Evolutionary conservation across 2,797 vertebrate genomes (phyloP).

Genomic region (Chelmon rostratus): DNA sequence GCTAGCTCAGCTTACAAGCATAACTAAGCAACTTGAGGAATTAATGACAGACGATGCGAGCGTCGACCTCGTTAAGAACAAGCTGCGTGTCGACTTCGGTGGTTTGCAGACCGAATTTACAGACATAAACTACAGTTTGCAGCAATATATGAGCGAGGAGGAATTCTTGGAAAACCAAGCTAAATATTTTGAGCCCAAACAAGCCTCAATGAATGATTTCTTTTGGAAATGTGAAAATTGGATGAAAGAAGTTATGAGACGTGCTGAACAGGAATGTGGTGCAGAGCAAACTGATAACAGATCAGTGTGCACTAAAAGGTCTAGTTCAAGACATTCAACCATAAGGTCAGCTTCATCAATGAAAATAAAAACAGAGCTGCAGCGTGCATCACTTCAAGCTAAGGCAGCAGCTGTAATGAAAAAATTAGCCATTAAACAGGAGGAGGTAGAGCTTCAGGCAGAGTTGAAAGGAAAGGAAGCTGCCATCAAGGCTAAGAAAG

Average conservation of each 20-base stretch:
- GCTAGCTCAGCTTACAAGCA: background rate
- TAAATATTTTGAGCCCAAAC: background rate
- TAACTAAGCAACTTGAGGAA: background rate
- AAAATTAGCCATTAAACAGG: too few relatives aligned
- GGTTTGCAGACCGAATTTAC: conserved; percentile 13
- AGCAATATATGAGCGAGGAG: background rate
- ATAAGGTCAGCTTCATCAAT: background rate
- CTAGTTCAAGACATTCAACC: too few relatives aligned
- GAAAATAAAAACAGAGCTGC: background rate
- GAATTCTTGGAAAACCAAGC: background rate
- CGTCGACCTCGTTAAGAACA: background rate
- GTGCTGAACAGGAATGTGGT: background rate
- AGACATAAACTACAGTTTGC: background rate
- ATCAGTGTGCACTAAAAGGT: too few relatives aligned
- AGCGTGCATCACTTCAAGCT: background rate
- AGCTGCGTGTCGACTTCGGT: background rate
- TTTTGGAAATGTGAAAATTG: background rate
- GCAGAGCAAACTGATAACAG: too few relatives aligned
- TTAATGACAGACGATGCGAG: background rate
- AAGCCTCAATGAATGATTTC: background rate
- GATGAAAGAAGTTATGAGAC: background rate
- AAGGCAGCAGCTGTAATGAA: background rate
- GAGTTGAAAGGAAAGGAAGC: conserved; percentile 18
- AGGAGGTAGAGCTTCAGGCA: conserved; percentile 16
- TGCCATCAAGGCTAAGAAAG: conserved; percentile 29